Conservation (phyloP, 2,888 invertebrate genomes). For the Drosophila picticornis region DNA sequence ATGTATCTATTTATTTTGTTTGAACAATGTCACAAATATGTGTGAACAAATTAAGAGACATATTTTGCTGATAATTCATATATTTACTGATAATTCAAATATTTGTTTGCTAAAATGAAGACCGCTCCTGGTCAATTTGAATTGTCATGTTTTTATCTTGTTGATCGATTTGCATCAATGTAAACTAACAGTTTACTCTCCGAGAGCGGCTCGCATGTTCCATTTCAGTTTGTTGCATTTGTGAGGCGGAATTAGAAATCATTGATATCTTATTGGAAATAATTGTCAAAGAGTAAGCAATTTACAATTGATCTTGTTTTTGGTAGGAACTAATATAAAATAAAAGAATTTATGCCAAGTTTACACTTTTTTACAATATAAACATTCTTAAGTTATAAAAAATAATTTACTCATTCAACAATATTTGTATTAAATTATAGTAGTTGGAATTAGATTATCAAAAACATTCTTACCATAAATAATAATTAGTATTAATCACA, state of each 20-base stretch:
- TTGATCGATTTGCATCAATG: conserved; percentile 1
- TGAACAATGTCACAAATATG: background rate
- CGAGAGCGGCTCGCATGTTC: conserved; percentile 46
- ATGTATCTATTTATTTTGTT: background rate
- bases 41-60: background rate
- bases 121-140: background rate
- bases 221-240: conserved; percentile 44
- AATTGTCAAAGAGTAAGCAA: conserved; percentile 40
- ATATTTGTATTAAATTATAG: background rate
- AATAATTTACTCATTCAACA: background rate
- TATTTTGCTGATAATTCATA: background rate
- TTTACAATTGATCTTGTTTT: conserved; percentile 1
- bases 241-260: conserved; percentile 29
- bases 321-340: background rate
- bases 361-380: background rate
- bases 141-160: background rate
- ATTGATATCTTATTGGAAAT: conserved; percentile 60
- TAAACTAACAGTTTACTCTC: conserved; percentile 25
- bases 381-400: background rate
- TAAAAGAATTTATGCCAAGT: background rate
- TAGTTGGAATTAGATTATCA: background rate
- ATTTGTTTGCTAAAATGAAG: background rate
- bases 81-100: background rate
- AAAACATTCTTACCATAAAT: background rate
- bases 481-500: background rate